Base-by-base conservation (phyloP, 2,888 invertebrate species). In the Leptinotarsa juncta region DNA sequence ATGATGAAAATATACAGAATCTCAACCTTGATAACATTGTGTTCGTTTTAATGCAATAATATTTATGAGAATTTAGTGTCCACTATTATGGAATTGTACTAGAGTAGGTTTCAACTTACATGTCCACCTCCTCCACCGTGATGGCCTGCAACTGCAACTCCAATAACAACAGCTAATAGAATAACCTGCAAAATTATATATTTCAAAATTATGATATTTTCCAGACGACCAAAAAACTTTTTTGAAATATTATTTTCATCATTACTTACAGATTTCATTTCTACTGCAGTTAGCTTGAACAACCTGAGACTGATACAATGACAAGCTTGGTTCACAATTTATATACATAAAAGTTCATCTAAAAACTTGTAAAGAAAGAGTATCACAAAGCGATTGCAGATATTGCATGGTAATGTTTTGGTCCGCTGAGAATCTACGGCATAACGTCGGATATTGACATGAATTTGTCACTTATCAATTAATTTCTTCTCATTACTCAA, bases 131-230 rank as follows among this genome's bases (percentile, higher is more conserved):
- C 62, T 26, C 62, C 57, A 18, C 57, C 62, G 32, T 62, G 26
- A 62, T 67, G 67, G 16, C 60, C 18, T 67, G 67, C 60, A 12
- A 65, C 26, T 10, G 60, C 72, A 15, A 55, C 62, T 42, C 67
- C 60, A 26, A 67, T 50, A 3, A 55, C 67, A 26, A 67, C 18
- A 49, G 62, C 62, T 62, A 32, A 26, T n/a, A 62, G 16, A n/a
- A 62, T 32, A 32, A 62, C 16, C 62, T 62, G 32, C 32, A 32
- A 32, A 62, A 62, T 32, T 12, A 18, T 20, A 32, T 3, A 5
- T 26, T 42, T 10, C 10, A 16, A 15, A 32, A 3, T 62, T 26
- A 5, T 51, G 15, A 51, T n/a, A 51, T 51, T 51, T 15, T 42
- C 42, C 10, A 42, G 10, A 2, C 3, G 42, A 42, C 12, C 16